Base-by-base conservation (phyloP, 2,888 invertebrate species). In the Reticulitermes lucifugus region DNA sequence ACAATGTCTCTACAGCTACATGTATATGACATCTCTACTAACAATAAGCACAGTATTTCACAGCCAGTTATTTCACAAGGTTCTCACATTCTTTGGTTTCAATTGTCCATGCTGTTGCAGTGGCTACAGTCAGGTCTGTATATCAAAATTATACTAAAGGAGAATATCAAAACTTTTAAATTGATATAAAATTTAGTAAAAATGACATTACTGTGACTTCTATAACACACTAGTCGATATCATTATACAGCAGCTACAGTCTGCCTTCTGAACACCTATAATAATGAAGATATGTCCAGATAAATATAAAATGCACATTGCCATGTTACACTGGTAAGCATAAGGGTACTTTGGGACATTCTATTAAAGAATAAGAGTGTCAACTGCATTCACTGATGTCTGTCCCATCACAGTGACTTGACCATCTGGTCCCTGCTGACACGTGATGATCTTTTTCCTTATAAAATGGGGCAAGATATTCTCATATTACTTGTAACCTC, bases 161-260 rank as follows among this genome's bases (percentile, higher is more conserved):
- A 83, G 71, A 77, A 77, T 86, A 86, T 86, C 81, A 86, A 86
- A 86, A 84, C 83, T 55, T 85, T 86, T 84, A 85, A 73, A 83
- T 59, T 79, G 14, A 83, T 86, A 86, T 81, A 86, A 86, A 86
- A 86, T 85, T 83, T 70, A 73, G 75, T 83, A 86, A 85, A 86
- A 86, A 86, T 83, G 73, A 86, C 55, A 43, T 46, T 59, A n/a
- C 60, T 21, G 12, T 73, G 29, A 35, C n/a, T 25, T 65, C 65
- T 65, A 25, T 21, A 60, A 21, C 21, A 60, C 21, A 18, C 60
- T 22, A 51, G 41, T 65, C 55, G 83, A 51, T 29, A 6, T 71
- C 73, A 35, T 75, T 41, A 83, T 43, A 43, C 25, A 83, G 65
- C n/a, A 25, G n/a, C 25, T 25, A 65, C 21, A 21, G 60, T 60